Conservation (phyloP, 2,113 vertebrate genomes). For the Coryphaenoides rupestris region DNA sequence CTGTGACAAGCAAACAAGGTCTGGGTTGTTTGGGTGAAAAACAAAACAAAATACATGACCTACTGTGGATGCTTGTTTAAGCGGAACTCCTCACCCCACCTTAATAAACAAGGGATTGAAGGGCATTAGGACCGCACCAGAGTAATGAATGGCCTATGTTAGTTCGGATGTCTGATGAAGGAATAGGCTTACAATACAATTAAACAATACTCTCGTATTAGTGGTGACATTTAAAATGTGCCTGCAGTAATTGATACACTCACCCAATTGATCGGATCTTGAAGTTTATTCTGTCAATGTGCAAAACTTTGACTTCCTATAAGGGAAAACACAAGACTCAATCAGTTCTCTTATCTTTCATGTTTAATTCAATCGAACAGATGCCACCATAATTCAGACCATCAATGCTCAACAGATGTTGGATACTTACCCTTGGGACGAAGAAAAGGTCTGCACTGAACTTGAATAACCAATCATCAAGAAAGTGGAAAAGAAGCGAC, state of each 20-base stretch:
- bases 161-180: too few species aligned
- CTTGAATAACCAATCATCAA: slow-evolving; percentile 96
- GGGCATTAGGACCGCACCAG: neutral
- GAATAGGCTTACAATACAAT: too few species aligned
- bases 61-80: slow-evolving; percentile 93
- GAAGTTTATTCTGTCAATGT: slow-evolving; percentile 81
- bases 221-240: too few species aligned
- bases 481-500: slow-evolving; percentile 92
- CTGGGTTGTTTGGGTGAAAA: too few species aligned
- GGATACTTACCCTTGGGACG: slow-evolving; percentile 82
- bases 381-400: too few species aligned
- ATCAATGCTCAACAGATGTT: neutral
- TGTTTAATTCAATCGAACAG: too few species aligned
- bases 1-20: too few species aligned
- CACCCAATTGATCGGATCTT: slow-evolving; percentile 93
- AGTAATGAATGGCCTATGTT: too few species aligned
- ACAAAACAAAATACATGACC: neutral
- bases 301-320: slow-evolving; percentile 92
- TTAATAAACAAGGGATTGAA: slow-evolving; percentile 41
- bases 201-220: too few species aligned
- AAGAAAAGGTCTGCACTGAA: slow-evolving; percentile 92
- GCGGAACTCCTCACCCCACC: slow-evolving; percentile 96
- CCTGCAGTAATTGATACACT: slow-evolving; percentile 22
- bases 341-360: too few species aligned
- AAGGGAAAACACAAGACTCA: slow-evolving; percentile 21